Evolutionary conservation across 2,113 vertebrate genomes (phyloP).

Genomic region (Vidua macroura): DNA sequence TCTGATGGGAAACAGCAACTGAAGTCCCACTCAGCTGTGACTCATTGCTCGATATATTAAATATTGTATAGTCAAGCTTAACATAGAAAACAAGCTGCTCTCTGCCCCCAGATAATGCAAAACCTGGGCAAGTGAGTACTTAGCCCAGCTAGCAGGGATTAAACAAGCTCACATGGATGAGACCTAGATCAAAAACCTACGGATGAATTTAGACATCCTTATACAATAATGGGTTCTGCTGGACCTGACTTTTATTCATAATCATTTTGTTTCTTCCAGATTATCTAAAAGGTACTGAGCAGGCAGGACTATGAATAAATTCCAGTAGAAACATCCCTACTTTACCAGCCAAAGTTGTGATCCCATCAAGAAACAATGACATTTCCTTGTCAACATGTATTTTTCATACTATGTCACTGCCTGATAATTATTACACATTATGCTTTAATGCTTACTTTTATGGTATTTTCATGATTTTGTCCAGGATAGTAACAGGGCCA

Average conservation of each 20-base stretch:
- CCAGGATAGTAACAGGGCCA: neutral
- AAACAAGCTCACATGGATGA: neutral
- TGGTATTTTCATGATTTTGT: neutral
- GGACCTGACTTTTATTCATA: neutral
- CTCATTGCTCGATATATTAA: constrained; percentile 23
- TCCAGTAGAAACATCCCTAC: neutral
- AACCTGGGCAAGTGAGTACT: neutral
- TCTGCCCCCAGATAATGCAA: neutral
- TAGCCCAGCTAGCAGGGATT: neutral
- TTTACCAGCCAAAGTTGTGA: neutral
- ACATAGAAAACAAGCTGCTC: neutral
- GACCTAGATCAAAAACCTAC: neutral
- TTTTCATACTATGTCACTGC: neutral
- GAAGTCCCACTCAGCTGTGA: constrained; percentile 47
- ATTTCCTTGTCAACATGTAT: neutral
- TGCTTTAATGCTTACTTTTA: neutral
- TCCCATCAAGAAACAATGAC: neutral
- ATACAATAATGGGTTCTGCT: neutral
- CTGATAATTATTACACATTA: neutral
- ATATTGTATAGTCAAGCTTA: constrained; percentile 35
- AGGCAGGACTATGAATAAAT: rapidly evolving
- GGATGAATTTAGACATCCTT: neutral
- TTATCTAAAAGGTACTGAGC: neutral
- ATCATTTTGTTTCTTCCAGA: neutral
- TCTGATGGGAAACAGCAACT: neutral